Percentiles rank a stretch among this genome's conserved stretches.
Evolutionary conservation across 2,888 invertebrate genomes (phyloP).

Genomic region (Cantharis nigra): DNA sequence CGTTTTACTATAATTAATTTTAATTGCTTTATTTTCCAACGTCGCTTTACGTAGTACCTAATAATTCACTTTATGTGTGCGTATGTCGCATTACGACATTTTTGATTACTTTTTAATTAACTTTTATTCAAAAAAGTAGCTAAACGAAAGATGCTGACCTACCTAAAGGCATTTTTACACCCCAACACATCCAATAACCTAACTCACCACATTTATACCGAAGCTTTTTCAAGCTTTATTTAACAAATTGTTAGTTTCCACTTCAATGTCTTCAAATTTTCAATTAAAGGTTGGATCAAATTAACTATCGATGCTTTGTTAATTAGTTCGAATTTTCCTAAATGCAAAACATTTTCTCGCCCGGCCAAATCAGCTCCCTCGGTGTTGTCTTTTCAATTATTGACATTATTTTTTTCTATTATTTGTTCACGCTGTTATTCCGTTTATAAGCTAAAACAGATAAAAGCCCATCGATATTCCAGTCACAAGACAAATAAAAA

Average conservation of each 20-base stretch:
- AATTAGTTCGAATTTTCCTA: neutral
- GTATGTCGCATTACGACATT: neutral
- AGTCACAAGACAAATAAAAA: conserved; percentile 7
- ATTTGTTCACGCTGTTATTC: neutral
- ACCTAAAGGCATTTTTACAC: neutral
- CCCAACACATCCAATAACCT: neutral
- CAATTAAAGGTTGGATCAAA: neutral
- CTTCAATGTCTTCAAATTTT: neutral
- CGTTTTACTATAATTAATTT: neutral
- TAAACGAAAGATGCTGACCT: neutral
- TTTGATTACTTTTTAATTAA: neutral
- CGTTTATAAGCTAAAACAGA: conserved; percentile 5
- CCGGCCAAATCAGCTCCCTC: neutral
- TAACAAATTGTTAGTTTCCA: neutral
- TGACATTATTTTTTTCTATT: neutral
- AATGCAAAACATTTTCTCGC: neutral
- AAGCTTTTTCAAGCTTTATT: neutral
- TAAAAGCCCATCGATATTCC: conserved; percentile 14
- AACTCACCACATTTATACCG: neutral
- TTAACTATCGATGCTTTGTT: neutral
- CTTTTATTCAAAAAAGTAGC: neutral
- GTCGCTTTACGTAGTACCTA: neutral
- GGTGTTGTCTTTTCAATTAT: neutral
- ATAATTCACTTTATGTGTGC: neutral
- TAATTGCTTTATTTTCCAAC: neutral